Conservation (phyloP, 1,140 invertebrate species). For the Solenopsis invicta region DNA sequence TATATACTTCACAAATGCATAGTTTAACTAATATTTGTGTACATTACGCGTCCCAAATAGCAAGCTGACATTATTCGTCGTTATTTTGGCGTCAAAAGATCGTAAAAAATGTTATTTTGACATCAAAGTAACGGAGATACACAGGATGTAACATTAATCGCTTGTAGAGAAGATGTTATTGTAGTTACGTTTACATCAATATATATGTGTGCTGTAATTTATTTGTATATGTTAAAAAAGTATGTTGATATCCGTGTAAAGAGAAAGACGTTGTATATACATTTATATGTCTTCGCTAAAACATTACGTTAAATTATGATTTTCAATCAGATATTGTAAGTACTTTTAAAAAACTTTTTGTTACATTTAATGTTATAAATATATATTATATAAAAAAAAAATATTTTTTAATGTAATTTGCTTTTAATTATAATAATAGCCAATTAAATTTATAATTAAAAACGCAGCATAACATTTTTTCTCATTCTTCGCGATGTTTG, state of each 20-base stretch:
- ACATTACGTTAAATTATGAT: slow-evolving; percentile 13
- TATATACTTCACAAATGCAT: slow-evolving; percentile 57
- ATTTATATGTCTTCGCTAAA: not conserved
- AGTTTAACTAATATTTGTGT: slow-evolving; percentile 35
- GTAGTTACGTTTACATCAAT: not conserved
- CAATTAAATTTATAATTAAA: slow-evolving; percentile 24
- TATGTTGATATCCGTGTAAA: slow-evolving; percentile 4
- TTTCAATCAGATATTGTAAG: not conserved
- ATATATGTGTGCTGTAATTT: slow-evolving; percentile 12
- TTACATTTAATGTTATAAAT: slow-evolving; percentile 24
- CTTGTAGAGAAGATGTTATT: slow-evolving; percentile 10
- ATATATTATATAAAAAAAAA: not conserved
- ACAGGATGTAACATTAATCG: slow-evolving; percentile 38
- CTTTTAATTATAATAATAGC: not conserved
- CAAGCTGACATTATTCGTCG: no score
- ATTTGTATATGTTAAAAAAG: slow-evolving; percentile 11
- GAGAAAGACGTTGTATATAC: not conserved
- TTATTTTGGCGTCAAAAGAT: no score
- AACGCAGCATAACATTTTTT: slow-evolving; percentile 18
- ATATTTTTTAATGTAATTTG: slow-evolving; percentile 8
- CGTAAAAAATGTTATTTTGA: no score
- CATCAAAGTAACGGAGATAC: not conserved
- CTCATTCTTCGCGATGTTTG: not conserved
- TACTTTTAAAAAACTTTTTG: not conserved
- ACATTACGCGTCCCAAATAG: not conserved